phyloP scores from a whole-genome alignment of 2,797 vertebrate genomes.

The Lateolabrax maculatus region DNA sequence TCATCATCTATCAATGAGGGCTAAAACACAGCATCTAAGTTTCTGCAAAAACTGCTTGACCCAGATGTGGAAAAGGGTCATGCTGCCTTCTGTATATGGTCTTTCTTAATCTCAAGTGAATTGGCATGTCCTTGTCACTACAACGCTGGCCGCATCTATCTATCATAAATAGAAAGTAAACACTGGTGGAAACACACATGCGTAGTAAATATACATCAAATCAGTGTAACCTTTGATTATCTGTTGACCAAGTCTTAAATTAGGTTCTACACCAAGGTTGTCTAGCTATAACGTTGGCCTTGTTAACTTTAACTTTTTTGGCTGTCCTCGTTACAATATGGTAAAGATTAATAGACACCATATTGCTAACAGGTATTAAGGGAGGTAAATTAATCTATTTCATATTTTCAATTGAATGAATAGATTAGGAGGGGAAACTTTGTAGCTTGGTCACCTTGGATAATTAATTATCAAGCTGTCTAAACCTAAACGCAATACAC shows the following conservation, averaged over 20 bases:
- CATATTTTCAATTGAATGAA: constrained; percentile 4
- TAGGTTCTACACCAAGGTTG: background rate
- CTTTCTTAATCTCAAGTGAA: constrained; percentile 1
- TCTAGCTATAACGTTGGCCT: background rate
- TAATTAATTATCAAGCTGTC: background rate
- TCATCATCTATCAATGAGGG: background rate
- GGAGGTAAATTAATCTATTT: constrained; percentile 10
- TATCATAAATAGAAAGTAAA: background rate
- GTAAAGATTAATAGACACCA: background rate
- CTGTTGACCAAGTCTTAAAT: background rate
- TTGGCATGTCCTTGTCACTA: background rate
- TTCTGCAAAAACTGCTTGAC: background rate
- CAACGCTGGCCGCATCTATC: constrained; percentile 2
- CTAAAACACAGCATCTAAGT: background rate
- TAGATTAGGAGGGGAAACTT: background rate
- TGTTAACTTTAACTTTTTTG: constrained; percentile 1
- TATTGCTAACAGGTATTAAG: background rate
- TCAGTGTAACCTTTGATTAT: background rate
- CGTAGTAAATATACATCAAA: background rate
- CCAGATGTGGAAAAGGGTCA: background rate
- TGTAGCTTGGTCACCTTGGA: background rate
- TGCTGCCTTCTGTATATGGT: background rate
- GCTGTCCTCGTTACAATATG: background rate
- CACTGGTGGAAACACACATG: background rate
- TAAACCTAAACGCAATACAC: constrained; percentile 21